Percentiles rank a stretch among this genome's conserved stretches.
Evolutionary conservation across 2,888 invertebrate genomes (phyloP).

Genomic region (Troides helena): DNA sequence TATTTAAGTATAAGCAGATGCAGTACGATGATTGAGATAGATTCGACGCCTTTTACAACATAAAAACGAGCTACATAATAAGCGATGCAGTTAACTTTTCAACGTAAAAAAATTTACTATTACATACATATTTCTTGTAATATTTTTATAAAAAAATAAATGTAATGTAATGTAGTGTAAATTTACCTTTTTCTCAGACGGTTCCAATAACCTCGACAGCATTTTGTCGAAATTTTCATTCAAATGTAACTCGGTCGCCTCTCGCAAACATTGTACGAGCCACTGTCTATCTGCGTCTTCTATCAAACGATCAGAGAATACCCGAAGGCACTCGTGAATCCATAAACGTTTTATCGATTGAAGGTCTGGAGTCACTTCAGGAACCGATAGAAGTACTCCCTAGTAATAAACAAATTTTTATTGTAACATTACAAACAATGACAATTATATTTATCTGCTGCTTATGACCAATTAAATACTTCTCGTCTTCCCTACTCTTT

Average conservation of each 20-base stretch:
- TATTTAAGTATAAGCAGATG: not conserved
- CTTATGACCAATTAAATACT: too few species aligned
- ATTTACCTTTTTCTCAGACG: conserved; percentile 7
- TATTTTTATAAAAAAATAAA: too few species aligned
- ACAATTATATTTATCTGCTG: too few species aligned
- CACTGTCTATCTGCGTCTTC: conserved; percentile 91
- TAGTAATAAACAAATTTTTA: conserved; percentile 44
- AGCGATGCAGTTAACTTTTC: too few species aligned
- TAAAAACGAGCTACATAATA: too few species aligned
- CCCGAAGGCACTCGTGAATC: conserved; percentile 96
- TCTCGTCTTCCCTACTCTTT: too few species aligned
- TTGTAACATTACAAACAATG: too few species aligned
- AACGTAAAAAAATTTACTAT: too few species aligned
- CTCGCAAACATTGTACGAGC: conserved; percentile 86
- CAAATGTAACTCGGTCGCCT: conserved; percentile 80
- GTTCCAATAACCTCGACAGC: conserved; percentile 81
- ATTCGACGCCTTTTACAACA: not conserved
- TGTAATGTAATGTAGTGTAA: too few species aligned
- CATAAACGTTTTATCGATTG: conserved; percentile 93
- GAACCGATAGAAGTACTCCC: conserved; percentile 95
- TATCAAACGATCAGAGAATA: conserved; percentile 94
- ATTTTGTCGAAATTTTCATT: conserved; percentile 85
- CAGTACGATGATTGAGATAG: not conserved
- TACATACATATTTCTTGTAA: too few species aligned
- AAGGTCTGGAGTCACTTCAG: conserved; percentile 93